A percentile compares a stretch with the other conserved stretches of the same genome.
phyloP scores from a whole-genome alignment of 2,113 vertebrate species.

The pig (Sus scrofa) region DNA sequence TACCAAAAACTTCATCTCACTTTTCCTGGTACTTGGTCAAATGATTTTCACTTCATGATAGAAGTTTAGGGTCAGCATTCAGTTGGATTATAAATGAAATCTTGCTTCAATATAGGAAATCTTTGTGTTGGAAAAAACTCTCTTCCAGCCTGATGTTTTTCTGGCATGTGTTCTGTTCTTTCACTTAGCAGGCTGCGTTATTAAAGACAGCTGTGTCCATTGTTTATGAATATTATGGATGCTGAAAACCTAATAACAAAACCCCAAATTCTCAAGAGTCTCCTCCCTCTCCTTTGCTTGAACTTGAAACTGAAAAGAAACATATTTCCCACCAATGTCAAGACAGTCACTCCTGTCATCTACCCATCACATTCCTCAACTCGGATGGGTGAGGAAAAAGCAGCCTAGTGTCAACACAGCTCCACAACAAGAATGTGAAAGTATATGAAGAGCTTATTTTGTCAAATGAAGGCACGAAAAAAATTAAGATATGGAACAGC shows the following conservation, averaged over 20 bases:
- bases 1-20: neutral
- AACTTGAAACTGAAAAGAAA: conserved; percentile 73
- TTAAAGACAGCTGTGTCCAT: conserved; percentile 79
- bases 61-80: conserved; percentile 1
- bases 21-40: conserved; percentile 22
- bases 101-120: conserved; percentile 43
- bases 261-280: conserved; percentile 68
- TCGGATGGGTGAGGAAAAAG: neutral
- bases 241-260: conserved; percentile 76
- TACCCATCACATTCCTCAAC: neutral
- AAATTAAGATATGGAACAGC: neutral
- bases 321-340: conserved; percentile 49
- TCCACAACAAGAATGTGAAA: neutral
- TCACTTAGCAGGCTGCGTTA: conserved; percentile 63
- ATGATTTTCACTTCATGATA: neutral
- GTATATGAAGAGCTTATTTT: neutral
- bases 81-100: conserved; percentile 22
- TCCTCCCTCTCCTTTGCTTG: conserved; percentile 44
- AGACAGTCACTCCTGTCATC: conserved; percentile 52
- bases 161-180: conserved; percentile 19
- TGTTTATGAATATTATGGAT: conserved; percentile 76
- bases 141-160: conserved; percentile 32
- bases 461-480: conserved; percentile 14
- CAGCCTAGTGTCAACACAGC: neutral
- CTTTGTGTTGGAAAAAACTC: conserved; percentile 37